Conservation (phyloP, 2,888 invertebrate species). For the Caenorhabditis sp. region DNA sequence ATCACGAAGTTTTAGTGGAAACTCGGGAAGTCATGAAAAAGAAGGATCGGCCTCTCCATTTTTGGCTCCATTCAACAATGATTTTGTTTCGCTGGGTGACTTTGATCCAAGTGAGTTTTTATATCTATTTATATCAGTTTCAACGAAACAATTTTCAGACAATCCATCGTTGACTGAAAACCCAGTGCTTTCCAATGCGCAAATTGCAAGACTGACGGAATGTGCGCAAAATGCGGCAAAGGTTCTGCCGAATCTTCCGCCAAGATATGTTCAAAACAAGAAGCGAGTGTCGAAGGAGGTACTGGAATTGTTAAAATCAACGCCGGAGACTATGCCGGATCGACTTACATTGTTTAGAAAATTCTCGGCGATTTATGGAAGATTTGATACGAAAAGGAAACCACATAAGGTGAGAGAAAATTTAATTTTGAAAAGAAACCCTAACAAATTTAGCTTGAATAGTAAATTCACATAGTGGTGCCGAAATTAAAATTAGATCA, state of each 20-base stretch:
- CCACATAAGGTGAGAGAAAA: slow-evolving; percentile 83
- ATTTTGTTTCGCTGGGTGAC: slow-evolving; percentile 53
- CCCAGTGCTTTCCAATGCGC: slow-evolving; percentile 79
- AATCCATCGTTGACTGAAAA: slow-evolving; percentile 45
- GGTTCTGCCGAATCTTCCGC: slow-evolving; percentile 74
- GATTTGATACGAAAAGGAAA: slow-evolving; percentile 95
- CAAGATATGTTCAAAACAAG: slow-evolving; percentile 86
- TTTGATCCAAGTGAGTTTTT: slow-evolving; percentile 53
- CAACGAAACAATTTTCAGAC: too few species aligned
- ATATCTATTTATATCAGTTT: slow-evolving; percentile 1
- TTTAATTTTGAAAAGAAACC: neutral
- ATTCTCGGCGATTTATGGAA: slow-evolving; percentile 95
- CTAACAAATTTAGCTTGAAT: too few species aligned
- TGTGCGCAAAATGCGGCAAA: slow-evolving; percentile 36
- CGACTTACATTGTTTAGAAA: slow-evolving; percentile 92
- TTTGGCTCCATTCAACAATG: slow-evolving; percentile 42
- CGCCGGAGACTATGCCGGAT: slow-evolving; percentile 86
- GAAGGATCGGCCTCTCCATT: slow-evolving; percentile 50
- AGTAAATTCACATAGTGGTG: too few species aligned
- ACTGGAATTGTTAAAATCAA: slow-evolving; percentile 83
- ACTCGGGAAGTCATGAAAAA: slow-evolving; percentile 25
- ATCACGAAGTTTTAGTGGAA: neutral
- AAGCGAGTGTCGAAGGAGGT: slow-evolving; percentile 78
- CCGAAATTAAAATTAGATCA: too few species aligned
- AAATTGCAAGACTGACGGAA: slow-evolving; percentile 76